Conservation (phyloP, 2,888 invertebrate species). For the Chloroclysta siterata region DNA sequence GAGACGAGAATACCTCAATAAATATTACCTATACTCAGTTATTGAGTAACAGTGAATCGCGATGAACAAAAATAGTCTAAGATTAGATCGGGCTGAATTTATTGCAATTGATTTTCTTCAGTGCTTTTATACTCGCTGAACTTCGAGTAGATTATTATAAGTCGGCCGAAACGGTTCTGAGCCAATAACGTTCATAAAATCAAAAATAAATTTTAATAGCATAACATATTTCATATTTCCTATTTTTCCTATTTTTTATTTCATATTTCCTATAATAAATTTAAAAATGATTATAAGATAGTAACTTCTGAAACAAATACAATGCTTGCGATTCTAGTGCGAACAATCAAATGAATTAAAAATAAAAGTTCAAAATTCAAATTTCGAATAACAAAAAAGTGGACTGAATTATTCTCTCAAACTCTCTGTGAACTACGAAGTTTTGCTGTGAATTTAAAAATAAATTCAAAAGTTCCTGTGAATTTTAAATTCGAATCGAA, state of each 20-base stretch:
- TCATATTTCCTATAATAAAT: not conserved
- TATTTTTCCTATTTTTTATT: too few relatives aligned
- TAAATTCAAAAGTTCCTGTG: not conserved
- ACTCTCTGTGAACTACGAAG: not conserved
- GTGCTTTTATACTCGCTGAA: constrained; percentile 49
- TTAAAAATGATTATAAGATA: not conserved
- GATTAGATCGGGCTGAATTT: constrained; percentile 51
- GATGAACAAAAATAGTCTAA: constrained; percentile 49
- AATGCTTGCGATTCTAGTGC: too few relatives aligned
- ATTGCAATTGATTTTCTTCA: constrained; percentile 54
- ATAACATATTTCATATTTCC: too few relatives aligned
- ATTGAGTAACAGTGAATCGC: constrained; percentile 38
- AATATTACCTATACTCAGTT: constrained; percentile 15
- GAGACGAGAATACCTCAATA: constrained; percentile 20
- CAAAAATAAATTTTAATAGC: too few relatives aligned
- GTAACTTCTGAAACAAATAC: not conserved
- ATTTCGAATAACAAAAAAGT: constrained; percentile 6
- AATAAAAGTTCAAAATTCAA: constrained; percentile 1
- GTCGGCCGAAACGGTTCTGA: constrained; percentile 8
- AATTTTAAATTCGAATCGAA: constrained; percentile 6
- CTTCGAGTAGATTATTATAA: constrained; percentile 22
- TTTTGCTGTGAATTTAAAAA: not conserved
- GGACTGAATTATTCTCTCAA: too few relatives aligned
- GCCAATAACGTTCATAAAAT: constrained; percentile 16
- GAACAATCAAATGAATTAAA: not conserved